These are phyloP conservation scores for Ferrisia virgata DNA, from an alignment of 2,888 invertebrate genomes.

Conservation along the genomic window DNA sequence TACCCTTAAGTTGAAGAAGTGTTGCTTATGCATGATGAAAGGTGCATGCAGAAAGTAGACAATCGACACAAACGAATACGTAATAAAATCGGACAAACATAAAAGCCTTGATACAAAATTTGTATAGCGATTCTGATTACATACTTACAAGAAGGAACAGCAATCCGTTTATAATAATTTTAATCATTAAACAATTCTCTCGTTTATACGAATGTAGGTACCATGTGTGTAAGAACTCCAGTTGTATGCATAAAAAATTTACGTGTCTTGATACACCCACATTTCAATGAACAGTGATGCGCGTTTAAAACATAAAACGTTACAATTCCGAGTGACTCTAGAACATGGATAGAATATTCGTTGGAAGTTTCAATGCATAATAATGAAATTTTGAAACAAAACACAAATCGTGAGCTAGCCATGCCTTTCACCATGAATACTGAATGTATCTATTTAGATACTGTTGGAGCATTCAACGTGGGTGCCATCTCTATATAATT, in stretches of 20 bases:
- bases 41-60: background rate
- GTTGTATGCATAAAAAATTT: background rate
- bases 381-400: background rate
- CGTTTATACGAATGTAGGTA: background rate
- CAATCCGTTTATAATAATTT: background rate
- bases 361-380: background rate
- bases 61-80: background rate
- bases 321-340: background rate
- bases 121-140: background rate
- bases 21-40: background rate
- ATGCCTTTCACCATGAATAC: background rate
- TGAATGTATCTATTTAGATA: background rate
- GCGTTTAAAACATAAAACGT: background rate
- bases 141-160: background rate
- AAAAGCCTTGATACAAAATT: background rate
- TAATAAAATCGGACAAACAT: background rate
- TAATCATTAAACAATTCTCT: background rate
- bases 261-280: background rate
- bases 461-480: background rate
- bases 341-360: background rate
- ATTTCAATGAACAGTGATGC: background rate
- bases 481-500: background rate
- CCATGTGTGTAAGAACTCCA: background rate
- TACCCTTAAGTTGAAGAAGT: background rate
- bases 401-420: no score